phyloP scores from a whole-genome alignment of 2,113 vertebrate species.

The Takifugu flavidus region DNA sequence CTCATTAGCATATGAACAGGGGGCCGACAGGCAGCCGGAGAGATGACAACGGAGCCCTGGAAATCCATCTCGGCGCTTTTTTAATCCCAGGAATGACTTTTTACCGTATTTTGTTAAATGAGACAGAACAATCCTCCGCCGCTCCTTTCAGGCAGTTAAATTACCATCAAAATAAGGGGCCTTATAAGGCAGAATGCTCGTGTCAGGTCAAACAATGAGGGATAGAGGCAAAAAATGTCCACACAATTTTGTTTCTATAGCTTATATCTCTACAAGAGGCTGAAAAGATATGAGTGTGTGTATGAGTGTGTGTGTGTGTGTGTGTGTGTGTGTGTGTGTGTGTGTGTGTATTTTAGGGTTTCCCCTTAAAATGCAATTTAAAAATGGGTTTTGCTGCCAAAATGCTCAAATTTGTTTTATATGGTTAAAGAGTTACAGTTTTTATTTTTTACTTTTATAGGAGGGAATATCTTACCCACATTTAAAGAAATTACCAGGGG shows the following conservation, averaged over 20 bases:
- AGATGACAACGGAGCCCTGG: slow-evolving; percentile 57
- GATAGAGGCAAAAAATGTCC: slow-evolving; percentile 65
- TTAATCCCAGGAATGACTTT: slow-evolving; percentile 76
- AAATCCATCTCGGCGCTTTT: slow-evolving; percentile 66
- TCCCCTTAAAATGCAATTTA: too few species aligned
- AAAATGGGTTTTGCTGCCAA: too few species aligned
- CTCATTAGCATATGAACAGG: slow-evolving; percentile 78
- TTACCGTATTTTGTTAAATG: slow-evolving; percentile 73
- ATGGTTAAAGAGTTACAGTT: too few species aligned
- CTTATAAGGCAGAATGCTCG: slow-evolving; percentile 58
- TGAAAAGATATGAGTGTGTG: slow-evolving; percentile 35
- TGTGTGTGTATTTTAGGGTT: slow-evolving; percentile 1
- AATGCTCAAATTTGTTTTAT: too few species aligned
- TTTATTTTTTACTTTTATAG: too few species aligned
- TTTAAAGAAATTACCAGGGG: too few species aligned
- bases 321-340: neutral
- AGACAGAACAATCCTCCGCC: slow-evolving; percentile 64
- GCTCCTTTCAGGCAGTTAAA: slow-evolving; percentile 69
- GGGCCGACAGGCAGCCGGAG: slow-evolving; percentile 53
- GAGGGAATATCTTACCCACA: too few species aligned
- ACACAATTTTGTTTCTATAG: slow-evolving; percentile 62
- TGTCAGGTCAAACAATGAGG: slow-evolving; percentile 64
- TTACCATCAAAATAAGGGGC: slow-evolving; percentile 77
- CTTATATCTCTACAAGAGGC: slow-evolving; percentile 45
- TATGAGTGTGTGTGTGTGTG: neutral